Percentiles rank a stretch among this genome's conserved stretches.
Evolutionary conservation across 2,888 invertebrate species (phyloP).

Genomic region (Sericinus montela): DNA sequence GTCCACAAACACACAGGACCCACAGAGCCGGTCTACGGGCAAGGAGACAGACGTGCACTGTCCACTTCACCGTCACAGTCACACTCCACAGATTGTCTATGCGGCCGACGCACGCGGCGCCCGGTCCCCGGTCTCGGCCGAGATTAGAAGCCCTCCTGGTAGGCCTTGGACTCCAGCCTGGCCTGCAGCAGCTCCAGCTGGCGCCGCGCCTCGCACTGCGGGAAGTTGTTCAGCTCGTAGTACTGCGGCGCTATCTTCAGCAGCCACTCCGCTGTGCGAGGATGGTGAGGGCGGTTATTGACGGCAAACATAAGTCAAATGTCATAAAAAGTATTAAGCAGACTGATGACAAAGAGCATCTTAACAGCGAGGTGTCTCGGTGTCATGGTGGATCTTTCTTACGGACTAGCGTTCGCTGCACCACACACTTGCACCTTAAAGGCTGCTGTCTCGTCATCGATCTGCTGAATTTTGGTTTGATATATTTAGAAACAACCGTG

Average conservation of each 20-base stretch:
- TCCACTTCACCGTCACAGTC: not conserved
- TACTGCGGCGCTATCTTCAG: conserved; percentile 97
- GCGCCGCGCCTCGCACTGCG: conserved; percentile 96
- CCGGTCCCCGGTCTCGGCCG: not conserved
- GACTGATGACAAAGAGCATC: too few species aligned
- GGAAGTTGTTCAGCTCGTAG: conserved; percentile 98
- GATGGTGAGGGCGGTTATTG: too few species aligned
- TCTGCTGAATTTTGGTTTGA: too few species aligned
- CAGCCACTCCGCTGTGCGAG: conserved; percentile 91
- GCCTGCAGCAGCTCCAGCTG: conserved; percentile 93
- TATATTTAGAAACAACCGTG: too few species aligned
- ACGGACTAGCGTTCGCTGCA: too few species aligned
- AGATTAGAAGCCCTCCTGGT: conserved; percentile 90
- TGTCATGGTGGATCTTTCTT: too few species aligned
- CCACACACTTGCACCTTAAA: too few species aligned
- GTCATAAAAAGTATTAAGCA: too few species aligned
- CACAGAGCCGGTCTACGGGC: not conserved
- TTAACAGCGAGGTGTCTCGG: too few species aligned
- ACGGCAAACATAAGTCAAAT: too few species aligned
- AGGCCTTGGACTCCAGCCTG: conserved; percentile 91
- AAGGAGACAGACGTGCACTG: not conserved
- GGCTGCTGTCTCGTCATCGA: too few species aligned
- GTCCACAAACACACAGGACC: not conserved
- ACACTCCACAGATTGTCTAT: conserved; percentile 7
- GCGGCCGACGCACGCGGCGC: not conserved